Base-by-base conservation (phyloP, 1,140 invertebrate species). In the Hyposmocoma kahamanoa region DNA sequence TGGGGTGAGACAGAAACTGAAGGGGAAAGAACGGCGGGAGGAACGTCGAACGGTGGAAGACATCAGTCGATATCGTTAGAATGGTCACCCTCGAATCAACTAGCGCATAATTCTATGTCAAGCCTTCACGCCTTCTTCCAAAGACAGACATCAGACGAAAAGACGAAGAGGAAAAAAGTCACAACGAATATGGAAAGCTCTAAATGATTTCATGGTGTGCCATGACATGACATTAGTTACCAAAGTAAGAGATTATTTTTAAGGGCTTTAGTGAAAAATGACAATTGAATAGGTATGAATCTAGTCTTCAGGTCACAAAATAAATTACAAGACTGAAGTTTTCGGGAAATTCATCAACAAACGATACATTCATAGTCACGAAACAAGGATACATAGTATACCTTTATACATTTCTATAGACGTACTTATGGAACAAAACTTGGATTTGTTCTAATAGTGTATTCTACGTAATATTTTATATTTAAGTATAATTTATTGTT, bases 111-210 rank as follows among this genome's bases (percentile, higher is more conserved):
- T 49, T 90, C 90, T 13, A 91, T 91, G 82, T 91, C 89, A 53
- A 91, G 90, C 46, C 83, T 92, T n/a, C 91, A 91, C 60, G 90
- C 88, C 20, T 91, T 91, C 68, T 91, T 90, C 67, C 88, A 90
- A 76, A 86, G 89, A 42, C 89, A 91, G 63, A 88, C 89, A 24
- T 88, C 88, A 22, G 88, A 83, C 44, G 88, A 88, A 38, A 88
- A 88, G 57, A 79, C 79, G 1, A 88, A 86, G 50, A 78, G 78
- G 50, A 86, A 84, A 59, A 86, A 79, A 71, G 42, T 73, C 42
- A 73, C 69, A 22, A 59, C 50, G 20, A 57, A 65, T 32, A 22
- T 72, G 19, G 49, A 54, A 21, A 72, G 54, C 53, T 54, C 68
- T 1, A 81, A 83, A 66, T 82, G 71, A 83, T 70, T 65, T 44